Evolutionary conservation across 1,140 invertebrate genomes (phyloP), one percentile per base, ranked within the genome.

Genomic region (Pogonomyrmex barbatus): DNA sequence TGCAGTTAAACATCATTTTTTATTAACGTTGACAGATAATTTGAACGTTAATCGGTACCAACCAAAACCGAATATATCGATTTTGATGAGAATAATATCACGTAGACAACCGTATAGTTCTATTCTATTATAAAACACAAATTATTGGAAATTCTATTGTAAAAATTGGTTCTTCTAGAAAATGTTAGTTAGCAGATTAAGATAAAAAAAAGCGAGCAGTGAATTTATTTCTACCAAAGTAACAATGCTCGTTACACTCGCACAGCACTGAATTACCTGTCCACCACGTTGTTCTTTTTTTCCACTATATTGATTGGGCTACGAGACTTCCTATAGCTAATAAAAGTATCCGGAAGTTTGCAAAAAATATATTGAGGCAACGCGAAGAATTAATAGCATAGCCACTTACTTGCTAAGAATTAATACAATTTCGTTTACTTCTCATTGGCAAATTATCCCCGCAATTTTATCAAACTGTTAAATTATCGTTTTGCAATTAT

Each of bases 351-450:
- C n/a, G 45, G 12, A 33, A 83, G n/a, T 83, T 83, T 8, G 68
- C 45, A 83, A 83, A 73, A 75, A 60, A 73, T 60, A n/a, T 75
- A 73, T 73, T 1, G 33, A 68, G 77, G 47, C 36, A 83, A 56
- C 79, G 67, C 54, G 45, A 83, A 60, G 54, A 83, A 73, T 83
- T 73, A 83, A 83, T 75, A 73, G 30, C 79, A 60, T 52, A 82
- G 52, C 68, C 54, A 82, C 79, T 83, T 83, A 83, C 79, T 82
- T 82, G 67, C 70, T 83, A 83, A 60, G 54, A 83, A 73, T 33
- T 83, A 83, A 83, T 50, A 82, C 39, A 83, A 75, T 60, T 83
- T 75, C 68, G 79, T 83, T 83, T 83, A 73, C 79, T 83, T 83
- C 68, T 83, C 68, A 60, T 83, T 75, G 68, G 54, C 62, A 83